These are phyloP conservation scores for Apodemus sylvaticus DNA, from an alignment of 2,113 vertebrate species.

Conservation along the genomic window DNA sequence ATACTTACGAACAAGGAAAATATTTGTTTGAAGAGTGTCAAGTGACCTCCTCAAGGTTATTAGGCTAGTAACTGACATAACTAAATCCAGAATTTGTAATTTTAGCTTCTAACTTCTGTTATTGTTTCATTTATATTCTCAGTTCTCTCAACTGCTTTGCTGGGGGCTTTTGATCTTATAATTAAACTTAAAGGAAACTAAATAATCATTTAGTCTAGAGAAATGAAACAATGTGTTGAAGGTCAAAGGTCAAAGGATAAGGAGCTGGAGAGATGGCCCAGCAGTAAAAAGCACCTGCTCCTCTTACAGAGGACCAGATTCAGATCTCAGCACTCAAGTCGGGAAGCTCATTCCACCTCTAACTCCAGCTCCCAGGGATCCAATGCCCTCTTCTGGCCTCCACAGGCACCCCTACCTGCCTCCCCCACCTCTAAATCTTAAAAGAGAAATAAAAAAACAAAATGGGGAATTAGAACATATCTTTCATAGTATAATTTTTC, in stretches of 20 bases:
- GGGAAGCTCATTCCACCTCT: not conserved
- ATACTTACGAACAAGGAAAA: conserved; percentile 20
- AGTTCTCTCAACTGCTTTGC: not conserved
- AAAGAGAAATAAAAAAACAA: not conserved
- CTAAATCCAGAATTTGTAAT: conserved; percentile 11
- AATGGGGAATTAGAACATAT: not conserved
- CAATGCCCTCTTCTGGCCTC: not conserved
- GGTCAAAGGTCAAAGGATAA: conserved; percentile 50
- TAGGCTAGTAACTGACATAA: not conserved
- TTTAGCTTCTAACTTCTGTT: not conserved
- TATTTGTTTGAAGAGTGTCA: conserved; percentile 11
- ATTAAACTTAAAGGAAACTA: conserved; percentile 12
- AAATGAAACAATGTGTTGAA: not conserved
- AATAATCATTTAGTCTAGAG: not conserved
- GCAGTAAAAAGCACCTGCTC: not conserved
- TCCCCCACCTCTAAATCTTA: not conserved
- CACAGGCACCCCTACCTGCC: not conserved
- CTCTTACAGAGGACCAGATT: not conserved
- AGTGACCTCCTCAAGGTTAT: not conserved
- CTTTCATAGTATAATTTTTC: conserved; percentile 16
- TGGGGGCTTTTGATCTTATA: not conserved
- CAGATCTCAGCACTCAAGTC: too few species aligned
- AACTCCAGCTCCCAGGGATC: not conserved
- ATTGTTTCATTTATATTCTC: not conserved
- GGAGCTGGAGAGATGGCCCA: not conserved